Base-by-base conservation (phyloP, 1,140 invertebrate species). In the Oryzaephilus surinamensis region DNA sequence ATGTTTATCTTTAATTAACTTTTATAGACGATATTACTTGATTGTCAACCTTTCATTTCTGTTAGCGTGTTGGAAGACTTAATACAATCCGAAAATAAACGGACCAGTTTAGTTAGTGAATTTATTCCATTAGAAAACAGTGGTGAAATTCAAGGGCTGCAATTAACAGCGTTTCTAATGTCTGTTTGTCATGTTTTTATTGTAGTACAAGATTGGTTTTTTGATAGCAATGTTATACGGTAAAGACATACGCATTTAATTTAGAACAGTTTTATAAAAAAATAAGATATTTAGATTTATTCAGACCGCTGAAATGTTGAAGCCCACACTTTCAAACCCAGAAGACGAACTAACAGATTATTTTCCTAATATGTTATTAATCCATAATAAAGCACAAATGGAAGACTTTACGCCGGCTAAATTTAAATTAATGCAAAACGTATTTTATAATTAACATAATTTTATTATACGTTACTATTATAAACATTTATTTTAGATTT, bases 101-200 rank as follows among this genome's bases (percentile, higher is more conserved):
- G 76, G 46, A 57, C 62, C 19, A 52, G 67, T 49, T 41, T 57
- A 11, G 50, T 58, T 4, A 60, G 63, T 34, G 78, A 81, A 45
- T 77, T 73, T 59, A 60, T 62, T 8, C 72, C 67, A 18, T 62
- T 67, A 13, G 80, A 83, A 58, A 75, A 72, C 44, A 73, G 72
- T 53, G 64, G 77, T 32, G 78, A 84, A 58, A 64, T 85, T 16
- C 77, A 84, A 44, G 79, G 80, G 10, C 60, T 93, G 12, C 86
- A 94, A 57, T 69, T 86, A 31, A 71, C 82, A 14, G 79, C 87
- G 6, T 89, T 89, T 59, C 59, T 94, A 15, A 76, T 92, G 62
- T 81, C 83, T 8, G 79, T 93, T n/a, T 93, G 89, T 56, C 88
- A 95, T 62, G 72, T 91, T 0, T 69, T 94, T 3, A 71, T 95